A percentile compares a stretch with the other conserved stretches of the same genome.
phyloP scores from a whole-genome alignment of 2,113 vertebrate species.

The Tyto alba region DNA sequence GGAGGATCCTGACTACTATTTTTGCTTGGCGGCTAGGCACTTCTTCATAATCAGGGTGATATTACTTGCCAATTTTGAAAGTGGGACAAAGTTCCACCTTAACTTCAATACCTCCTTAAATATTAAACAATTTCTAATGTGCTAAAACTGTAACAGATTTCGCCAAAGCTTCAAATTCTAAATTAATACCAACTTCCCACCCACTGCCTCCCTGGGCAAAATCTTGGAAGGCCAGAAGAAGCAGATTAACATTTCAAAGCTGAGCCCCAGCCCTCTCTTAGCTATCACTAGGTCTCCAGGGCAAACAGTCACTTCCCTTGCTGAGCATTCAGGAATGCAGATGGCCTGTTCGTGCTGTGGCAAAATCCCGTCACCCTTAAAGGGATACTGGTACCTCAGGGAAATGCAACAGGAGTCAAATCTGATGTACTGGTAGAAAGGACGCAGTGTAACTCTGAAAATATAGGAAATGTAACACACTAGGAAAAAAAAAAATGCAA shows the following conservation, averaged over 20 bases:
- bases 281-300: slow-evolving; percentile 29
- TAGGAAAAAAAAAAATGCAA: background rate
- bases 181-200: slow-evolving; percentile 49
- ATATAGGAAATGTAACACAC: background rate
- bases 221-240: slow-evolving; percentile 26
- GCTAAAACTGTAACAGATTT: slow-evolving; percentile 41
- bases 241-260: slow-evolving; percentile 57
- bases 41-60: background rate
- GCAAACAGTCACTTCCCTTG: slow-evolving; percentile 38
- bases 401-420: background rate
- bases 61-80: slow-evolving; percentile 16
- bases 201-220: slow-evolving; percentile 36
- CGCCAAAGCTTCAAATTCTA: slow-evolving; percentile 29
- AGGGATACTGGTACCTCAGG: background rate
- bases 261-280: background rate
- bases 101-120: slow-evolving; percentile 32
- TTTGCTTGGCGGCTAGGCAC: background rate
- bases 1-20: background rate
- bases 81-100: slow-evolving; percentile 26
- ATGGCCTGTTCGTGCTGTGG: background rate
- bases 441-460: background rate
- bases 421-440: background rate
- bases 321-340: slow-evolving; percentile 29
- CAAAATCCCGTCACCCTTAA: background rate
- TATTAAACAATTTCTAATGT: slow-evolving; percentile 2